These are phyloP conservation scores for Platalea minor DNA, from an alignment of 2,797 vertebrate genomes.

Conservation along the genomic window DNA sequence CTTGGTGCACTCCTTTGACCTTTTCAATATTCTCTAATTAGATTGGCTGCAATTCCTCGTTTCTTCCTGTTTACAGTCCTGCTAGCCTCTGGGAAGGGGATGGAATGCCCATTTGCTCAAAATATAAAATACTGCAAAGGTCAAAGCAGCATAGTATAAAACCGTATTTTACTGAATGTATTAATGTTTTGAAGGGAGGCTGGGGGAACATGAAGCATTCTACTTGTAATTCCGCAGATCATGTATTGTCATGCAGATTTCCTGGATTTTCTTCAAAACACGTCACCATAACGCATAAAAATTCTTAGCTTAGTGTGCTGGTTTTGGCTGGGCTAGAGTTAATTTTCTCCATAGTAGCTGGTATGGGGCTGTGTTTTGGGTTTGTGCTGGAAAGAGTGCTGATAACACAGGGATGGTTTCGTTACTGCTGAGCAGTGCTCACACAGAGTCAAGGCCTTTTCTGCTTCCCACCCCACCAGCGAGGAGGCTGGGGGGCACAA, in stretches of 20 bases:
- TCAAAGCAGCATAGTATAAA: conserved; percentile 65
- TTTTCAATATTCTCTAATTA: conserved; percentile 78
- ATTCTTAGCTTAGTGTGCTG: background rate
- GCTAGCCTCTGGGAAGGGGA: conserved; percentile 66
- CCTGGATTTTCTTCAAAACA: background rate
- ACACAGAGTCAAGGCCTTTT: no score
- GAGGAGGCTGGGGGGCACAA: no score
- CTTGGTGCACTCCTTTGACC: conserved; percentile 67
- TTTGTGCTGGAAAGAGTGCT: no score
- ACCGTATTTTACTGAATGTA: conserved; percentile 36
- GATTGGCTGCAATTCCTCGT: conserved; percentile 70
- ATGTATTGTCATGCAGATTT: background rate
- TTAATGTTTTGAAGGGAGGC: background rate
- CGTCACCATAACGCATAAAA: background rate
- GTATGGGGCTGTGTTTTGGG: no score
- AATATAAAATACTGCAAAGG: conserved; percentile 74
- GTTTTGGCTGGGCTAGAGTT: no score
- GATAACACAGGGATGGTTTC: no score
- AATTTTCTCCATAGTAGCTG: no score
- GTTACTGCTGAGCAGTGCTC: no score
- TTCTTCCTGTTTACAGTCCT: conserved; percentile 70
- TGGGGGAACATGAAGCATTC: background rate
- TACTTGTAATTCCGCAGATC: background rate
- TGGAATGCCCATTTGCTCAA: conserved; percentile 68
- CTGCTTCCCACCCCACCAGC: no score